A percentile compares a stretch with the other conserved stretches of the same genome.
Conservation (phyloP, 2,113 vertebrate genomes). For the Ia io region DNA sequence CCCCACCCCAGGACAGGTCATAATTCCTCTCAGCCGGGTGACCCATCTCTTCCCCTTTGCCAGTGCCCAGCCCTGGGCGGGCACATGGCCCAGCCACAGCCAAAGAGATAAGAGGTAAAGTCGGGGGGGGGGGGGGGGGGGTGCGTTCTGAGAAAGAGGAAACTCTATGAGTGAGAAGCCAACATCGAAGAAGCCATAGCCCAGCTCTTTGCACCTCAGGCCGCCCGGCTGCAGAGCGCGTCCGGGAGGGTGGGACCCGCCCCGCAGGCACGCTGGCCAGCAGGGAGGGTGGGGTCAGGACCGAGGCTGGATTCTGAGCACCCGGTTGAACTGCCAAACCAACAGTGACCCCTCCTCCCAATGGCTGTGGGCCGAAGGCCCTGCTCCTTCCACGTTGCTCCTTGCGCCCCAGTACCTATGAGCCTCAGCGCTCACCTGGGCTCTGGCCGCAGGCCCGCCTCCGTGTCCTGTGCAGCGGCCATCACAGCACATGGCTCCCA, state of each 20-base stretch:
- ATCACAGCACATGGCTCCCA: not conserved
- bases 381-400: not conserved
- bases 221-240: rapidly evolving
- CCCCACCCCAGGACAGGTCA: not conserved
- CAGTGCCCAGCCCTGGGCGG: not conserved
- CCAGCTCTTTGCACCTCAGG: not conserved
- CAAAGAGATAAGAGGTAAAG: not conserved
- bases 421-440: not conserved
- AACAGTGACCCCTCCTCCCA: no score
- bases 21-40: not conserved
- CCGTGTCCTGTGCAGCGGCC: rapidly evolving
- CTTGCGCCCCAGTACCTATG: no score
- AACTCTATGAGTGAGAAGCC: not conserved
- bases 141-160: not conserved
- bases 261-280: not conserved
- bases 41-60: not conserved
- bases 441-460: not conserved
- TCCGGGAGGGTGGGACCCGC: not conserved
- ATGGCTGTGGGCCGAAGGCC: not conserved
- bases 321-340: rapidly evolving
- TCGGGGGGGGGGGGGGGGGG: no score
- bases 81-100: rapidly evolving
- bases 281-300: not conserved
- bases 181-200: no score
- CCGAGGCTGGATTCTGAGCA: not conserved